A percentile compares a stretch with the other conserved stretches of the same genome.
phyloP scores from a whole-genome alignment of 2,797 vertebrate species.

The Chelmon rostratus region DNA sequence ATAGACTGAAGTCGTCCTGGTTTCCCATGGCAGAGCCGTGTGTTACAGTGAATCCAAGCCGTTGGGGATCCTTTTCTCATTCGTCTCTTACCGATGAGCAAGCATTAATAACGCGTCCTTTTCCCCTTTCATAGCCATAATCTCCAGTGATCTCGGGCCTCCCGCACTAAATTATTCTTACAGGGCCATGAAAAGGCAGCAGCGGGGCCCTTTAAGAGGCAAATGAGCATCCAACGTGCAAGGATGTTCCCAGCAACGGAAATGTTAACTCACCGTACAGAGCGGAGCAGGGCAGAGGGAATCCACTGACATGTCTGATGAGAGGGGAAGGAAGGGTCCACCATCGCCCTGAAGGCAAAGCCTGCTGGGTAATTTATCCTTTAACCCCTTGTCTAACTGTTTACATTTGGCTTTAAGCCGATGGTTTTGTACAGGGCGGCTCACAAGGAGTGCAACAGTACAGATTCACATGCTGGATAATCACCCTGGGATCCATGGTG shows the following conservation, averaged over 20 bases:
- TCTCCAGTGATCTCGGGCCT: conserved; percentile 74
- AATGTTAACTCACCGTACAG: conserved; percentile 64
- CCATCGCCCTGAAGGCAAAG: conserved; percentile 49
- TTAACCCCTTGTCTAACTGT: conserved; percentile 53
- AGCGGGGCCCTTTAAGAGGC: conserved; percentile 76
- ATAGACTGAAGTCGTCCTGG: conserved; percentile 22
- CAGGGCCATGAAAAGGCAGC: conserved; percentile 75
- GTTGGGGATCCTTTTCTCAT: conserved; percentile 44
- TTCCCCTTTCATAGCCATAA: conserved; percentile 70
- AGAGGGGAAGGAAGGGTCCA: conserved; percentile 36
- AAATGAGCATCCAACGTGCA: conserved; percentile 76
- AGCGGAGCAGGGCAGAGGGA: conserved; percentile 38
- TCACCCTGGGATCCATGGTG: neutral
- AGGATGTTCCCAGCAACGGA: conserved; percentile 73
- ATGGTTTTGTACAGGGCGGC: conserved; percentile 13
- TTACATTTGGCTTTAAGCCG: conserved; percentile 42
- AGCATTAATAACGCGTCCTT: conserved; percentile 76
- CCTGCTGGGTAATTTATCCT: conserved; percentile 62
- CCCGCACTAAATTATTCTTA: conserved; percentile 76
- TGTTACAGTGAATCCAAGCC: conserved; percentile 57
- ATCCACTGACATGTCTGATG: conserved; percentile 44
- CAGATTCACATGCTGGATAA: conserved; percentile 16
- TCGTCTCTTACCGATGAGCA: conserved; percentile 57
- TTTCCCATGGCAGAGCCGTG: conserved; percentile 52
- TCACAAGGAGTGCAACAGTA: neutral